Base-by-base conservation (phyloP, 2,797 vertebrate species). In the Semaprochilodus insignis region DNA sequence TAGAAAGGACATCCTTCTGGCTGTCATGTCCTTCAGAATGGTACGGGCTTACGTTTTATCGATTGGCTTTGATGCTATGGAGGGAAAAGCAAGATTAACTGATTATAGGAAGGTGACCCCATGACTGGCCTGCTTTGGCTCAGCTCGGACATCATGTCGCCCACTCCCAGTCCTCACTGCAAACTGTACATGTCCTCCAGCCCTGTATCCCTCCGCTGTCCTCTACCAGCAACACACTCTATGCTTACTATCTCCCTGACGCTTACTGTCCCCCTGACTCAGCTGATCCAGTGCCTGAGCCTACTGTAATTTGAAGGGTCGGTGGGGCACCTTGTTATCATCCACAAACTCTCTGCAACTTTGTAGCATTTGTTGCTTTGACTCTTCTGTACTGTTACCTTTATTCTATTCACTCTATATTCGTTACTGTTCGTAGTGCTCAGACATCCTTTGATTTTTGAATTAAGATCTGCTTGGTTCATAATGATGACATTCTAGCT, bases 111-210 rank as follows among this genome's bases (percentile, higher is more conserved):
- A 36, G 19, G 19, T 40, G 48, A 36, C 55, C 69, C n/a, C 48
- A 15, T 36, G 52, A 79, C 67, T 81, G 60, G 71, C 74, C 82
- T 85, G 83, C 21, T 87, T 83, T 89, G 85, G 81, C 83, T 85
- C 87, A 87, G 84, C 83, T 60, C 54, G 80, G 34, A 54, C 14
- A 25, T 27, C 57, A 65, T 79, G 69, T 54, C 27, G 31, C 69
- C 66, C 71, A n/a, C 54, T 69, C 65, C 59, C 17, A 21, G n/a
- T 63, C 55, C 55, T 59, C 74, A 11, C 82, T 85, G 15, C 71
- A 69, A 17, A 80, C 74, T 59, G n/a, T 66, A 72, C 31, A 78
- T 52, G 59, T 74, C 40, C 75, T 14, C 77, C 4, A 21, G 52
- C 21, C 48, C 55, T 83, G 54, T 54, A 27, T 19, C 52, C 25